Conservation (phyloP, 2,113 vertebrate species). For the Gnathonemus longibarbis region DNA sequence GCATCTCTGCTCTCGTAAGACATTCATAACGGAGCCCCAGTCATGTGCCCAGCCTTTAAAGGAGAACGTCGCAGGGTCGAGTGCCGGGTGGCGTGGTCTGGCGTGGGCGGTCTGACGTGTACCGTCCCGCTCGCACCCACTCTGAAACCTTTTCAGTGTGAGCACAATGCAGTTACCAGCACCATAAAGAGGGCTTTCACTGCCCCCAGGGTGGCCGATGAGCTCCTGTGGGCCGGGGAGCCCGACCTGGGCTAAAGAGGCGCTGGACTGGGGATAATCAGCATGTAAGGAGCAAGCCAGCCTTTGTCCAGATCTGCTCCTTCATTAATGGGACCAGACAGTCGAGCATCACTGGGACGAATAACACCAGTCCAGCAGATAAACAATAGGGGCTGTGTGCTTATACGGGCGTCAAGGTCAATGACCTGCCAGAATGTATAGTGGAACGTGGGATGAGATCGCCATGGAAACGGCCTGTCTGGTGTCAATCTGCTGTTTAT, state of each 20-base stretch:
- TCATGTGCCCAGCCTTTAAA: not conserved
- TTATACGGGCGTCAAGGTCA: not conserved
- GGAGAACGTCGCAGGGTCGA: not conserved
- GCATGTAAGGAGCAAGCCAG: slow-evolving; percentile 14
- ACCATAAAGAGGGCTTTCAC: slow-evolving; percentile 11
- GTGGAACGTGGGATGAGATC: not conserved
- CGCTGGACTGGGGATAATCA: slow-evolving; percentile 26
- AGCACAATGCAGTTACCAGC: slow-evolving; percentile 21
- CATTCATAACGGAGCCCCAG: not conserved
- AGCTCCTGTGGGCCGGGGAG: slow-evolving; percentile 2
- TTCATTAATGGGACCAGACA: slow-evolving; percentile 8
- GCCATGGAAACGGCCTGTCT: not conserved
- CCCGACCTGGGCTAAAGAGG: slow-evolving; percentile 29
- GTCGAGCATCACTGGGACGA: slow-evolving; percentile 15
- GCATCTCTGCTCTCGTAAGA: not conserved
- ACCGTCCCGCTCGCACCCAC: not conserved
- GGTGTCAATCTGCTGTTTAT: not conserved
- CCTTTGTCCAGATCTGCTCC: not conserved
- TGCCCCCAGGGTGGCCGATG: slow-evolving; percentile 37
- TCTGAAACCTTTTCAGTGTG: slow-evolving; percentile 5
- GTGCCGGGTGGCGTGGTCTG: not conserved
- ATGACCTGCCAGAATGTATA: not conserved
- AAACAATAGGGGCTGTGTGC: not conserved
- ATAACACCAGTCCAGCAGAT: not conserved
- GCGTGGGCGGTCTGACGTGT: not conserved